A percentile compares a stretch with the other conserved stretches of the same genome.
Conservation (phyloP, 2,113 vertebrate genomes). For the Pao palembangensis region DNA sequence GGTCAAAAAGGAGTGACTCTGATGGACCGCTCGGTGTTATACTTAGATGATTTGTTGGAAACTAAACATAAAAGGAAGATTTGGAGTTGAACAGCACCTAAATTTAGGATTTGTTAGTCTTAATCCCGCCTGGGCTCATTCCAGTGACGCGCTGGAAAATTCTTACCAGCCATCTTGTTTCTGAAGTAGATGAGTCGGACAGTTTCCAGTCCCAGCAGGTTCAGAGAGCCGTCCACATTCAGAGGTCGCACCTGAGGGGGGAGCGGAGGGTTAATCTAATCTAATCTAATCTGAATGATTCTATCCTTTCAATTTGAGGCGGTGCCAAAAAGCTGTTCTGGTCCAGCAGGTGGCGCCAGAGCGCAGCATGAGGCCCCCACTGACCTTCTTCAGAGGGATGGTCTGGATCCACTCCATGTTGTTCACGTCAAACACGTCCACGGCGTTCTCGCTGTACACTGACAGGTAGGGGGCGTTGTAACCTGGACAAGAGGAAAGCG, state of each 20-base stretch:
- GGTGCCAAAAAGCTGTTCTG: background rate
- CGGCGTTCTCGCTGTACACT: slow-evolving; percentile 95
- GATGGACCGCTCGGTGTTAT: too few relatives aligned
- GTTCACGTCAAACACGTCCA: slow-evolving; percentile 95
- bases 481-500: slow-evolving; percentile 69
- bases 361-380: background rate
- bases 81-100: too few relatives aligned
- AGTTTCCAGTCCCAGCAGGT: slow-evolving; percentile 92
- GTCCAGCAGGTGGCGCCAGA: slow-evolving; percentile 39
- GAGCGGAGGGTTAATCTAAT: background rate
- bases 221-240: slow-evolving; percentile 93
- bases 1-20: too few relatives aligned
- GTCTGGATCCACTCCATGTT: slow-evolving; percentile 99
- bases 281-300: too few relatives aligned
- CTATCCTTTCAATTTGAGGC: background rate
- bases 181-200: slow-evolving; percentile 97
- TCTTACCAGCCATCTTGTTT: slow-evolving; percentile 96
- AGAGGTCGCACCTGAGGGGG: slow-evolving; percentile 87
- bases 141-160: background rate
- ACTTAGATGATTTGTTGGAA: too few relatives aligned
- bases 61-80: too few relatives aligned
- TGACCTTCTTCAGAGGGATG: slow-evolving; percentile 95
- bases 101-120: too few relatives aligned
- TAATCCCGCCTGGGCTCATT: background rate
- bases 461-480: slow-evolving; percentile 98